Evolutionary conservation across 2,797 vertebrate genomes (phyloP).

Genomic region (Acanthornis magna): DNA sequence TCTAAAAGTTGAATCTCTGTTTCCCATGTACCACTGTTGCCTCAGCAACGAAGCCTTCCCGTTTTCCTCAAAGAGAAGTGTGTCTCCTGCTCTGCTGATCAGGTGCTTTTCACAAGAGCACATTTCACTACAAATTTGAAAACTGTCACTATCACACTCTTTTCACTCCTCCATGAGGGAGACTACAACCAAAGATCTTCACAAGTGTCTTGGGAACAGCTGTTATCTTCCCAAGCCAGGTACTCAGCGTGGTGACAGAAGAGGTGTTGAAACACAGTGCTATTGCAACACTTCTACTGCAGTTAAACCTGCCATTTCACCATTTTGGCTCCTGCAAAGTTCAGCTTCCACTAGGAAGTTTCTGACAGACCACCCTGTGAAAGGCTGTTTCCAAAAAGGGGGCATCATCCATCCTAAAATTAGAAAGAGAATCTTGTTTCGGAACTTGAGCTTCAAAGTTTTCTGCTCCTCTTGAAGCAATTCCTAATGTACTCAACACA

Average conservation of each 20-base stretch:
- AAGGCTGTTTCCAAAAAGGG: neutral
- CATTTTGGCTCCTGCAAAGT: neutral
- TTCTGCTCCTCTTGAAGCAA: neutral
- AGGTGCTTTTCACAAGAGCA: slow-evolving; percentile 12
- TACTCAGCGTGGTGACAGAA: neutral
- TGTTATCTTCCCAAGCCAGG: neutral
- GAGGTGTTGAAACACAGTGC: neutral
- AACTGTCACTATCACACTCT: neutral
- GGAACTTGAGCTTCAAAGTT: neutral
- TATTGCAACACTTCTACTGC: neutral
- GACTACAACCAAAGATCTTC: neutral
- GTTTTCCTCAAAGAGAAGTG: neutral
- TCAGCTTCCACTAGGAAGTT: neutral
- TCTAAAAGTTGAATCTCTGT: neutral
- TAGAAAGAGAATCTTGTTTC: neutral
- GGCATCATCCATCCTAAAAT: neutral
- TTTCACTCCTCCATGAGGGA: neutral
- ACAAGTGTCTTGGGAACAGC: neutral
- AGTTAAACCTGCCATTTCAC: neutral
- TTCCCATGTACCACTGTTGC: neutral
- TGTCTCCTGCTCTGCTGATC: neutral
- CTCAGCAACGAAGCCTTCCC: slow-evolving; percentile 5
- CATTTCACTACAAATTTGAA: slow-evolving; percentile 3
- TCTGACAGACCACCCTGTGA: neutral
- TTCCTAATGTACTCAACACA: neutral